Evolutionary conservation across 2,113 vertebrate genomes (phyloP).

Genomic region (Progne subis): DNA sequence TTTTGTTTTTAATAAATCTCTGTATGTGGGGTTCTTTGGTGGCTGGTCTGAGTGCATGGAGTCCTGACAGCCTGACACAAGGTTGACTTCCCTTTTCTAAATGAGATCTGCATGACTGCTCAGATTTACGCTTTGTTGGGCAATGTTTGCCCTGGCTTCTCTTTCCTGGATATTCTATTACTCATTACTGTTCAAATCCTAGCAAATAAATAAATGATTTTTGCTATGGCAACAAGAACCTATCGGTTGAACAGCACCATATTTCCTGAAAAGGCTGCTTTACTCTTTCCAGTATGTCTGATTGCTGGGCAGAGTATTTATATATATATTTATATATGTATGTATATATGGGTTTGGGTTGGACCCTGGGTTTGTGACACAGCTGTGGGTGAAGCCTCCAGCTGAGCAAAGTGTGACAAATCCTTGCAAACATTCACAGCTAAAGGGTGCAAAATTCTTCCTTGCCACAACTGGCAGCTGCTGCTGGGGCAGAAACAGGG

Average conservation of each 20-base stretch:
- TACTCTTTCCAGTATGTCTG: neutral
- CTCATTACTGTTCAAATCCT: neutral
- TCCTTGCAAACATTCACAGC: neutral
- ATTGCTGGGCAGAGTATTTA: neutral
- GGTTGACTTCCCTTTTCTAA: neutral
- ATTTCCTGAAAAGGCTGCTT: neutral
- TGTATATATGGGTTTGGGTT: neutral
- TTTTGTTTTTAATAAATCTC: neutral
- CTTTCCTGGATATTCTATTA: neutral
- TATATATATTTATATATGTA: neutral
- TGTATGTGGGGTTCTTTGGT: neutral
- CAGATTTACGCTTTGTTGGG: neutral
- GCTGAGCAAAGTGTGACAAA: neutral
- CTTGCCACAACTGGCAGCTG: neutral
- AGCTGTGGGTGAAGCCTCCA: neutral
- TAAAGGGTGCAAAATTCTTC: neutral
- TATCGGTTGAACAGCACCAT: neutral
- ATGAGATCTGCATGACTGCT: neutral
- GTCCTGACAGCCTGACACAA: neutral
- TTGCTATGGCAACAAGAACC: neutral
- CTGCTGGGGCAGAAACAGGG: neutral
- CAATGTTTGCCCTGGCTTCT: neutral
- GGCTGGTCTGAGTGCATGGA: neutral
- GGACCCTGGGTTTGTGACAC: neutral
- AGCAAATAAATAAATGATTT: neutral